Conservation (phyloP, 2,113 vertebrate genomes). For the Corythoichthys haematopterus region DNA sequence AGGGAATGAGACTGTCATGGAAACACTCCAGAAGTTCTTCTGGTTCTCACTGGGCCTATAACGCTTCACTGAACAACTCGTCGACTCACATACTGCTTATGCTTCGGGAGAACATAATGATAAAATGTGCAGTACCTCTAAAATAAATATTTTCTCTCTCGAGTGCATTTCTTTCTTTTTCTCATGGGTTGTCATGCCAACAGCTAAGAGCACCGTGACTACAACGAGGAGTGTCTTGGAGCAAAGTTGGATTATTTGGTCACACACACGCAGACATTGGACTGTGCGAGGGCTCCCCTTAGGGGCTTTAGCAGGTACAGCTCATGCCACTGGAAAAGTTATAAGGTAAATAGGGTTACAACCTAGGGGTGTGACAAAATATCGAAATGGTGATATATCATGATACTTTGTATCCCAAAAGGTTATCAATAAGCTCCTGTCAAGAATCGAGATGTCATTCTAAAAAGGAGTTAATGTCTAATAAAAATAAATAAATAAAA, state of each 20-base stretch:
- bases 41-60: neutral
- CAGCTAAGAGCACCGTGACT: slow-evolving; percentile 14
- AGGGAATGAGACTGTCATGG: neutral
- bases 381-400: too few relatives aligned
- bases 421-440: too few relatives aligned
- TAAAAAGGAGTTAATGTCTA: too few relatives aligned
- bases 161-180: neutral
- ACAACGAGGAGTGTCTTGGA: slow-evolving; percentile 5
- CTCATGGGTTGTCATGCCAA: slow-evolving; percentile 37
- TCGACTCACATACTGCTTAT: neutral
- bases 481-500: too few relatives aligned
- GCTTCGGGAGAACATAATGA: neutral
- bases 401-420: too few relatives aligned
- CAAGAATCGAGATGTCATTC: too few relatives aligned
- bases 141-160: neutral
- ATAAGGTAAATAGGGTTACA: neutral
- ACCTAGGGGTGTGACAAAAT: too few relatives aligned
- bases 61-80: neutral
- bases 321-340: neutral
- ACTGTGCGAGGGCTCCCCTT: slow-evolving; percentile 46
- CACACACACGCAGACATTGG: neutral
- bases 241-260: neutral
- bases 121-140: neutral
- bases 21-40: slow-evolving; percentile 2
- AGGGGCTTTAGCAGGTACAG: slow-evolving; percentile 13